A percentile compares a stretch with the other conserved stretches of the same genome.
These are phyloP conservation scores for Chlamydotis undulata DNA, from an alignment of 2,113 vertebrate genomes.

Conservation along the genomic window DNA sequence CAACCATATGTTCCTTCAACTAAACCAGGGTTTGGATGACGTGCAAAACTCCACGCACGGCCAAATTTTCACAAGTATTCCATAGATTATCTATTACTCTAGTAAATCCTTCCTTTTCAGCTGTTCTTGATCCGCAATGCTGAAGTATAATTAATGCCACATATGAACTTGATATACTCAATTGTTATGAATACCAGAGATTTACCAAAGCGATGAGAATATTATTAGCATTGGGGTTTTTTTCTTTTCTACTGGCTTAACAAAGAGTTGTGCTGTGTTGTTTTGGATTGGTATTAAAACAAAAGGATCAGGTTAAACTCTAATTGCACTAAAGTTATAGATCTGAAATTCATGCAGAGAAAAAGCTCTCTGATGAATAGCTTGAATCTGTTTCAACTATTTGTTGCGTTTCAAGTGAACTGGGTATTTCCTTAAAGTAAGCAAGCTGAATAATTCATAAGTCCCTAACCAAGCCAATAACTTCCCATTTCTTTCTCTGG, in stretches of 20 bases:
- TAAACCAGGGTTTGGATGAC: not conserved
- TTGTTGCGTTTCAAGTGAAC: constrained; percentile 25
- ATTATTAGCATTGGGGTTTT: not conserved
- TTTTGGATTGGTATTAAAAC: constrained; percentile 31
- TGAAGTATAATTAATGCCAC: constrained; percentile 37
- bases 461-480: constrained; percentile 24
- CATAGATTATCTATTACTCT: not conserved
- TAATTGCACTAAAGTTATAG: constrained; percentile 45
- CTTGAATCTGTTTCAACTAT: constrained; percentile 58
- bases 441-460: constrained; percentile 36
- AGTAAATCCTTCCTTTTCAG: constrained; percentile 12
- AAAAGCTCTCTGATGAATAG: not conserved
- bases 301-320: constrained; percentile 44
- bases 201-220: not conserved
- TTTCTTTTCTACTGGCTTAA: not conserved
- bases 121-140: not conserved
- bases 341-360: not conserved
- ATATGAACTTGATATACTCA: constrained; percentile 28
- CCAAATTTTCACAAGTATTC: constrained; percentile 29
- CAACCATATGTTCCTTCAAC: not conserved
- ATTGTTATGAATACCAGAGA: constrained; percentile 51
- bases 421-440: constrained; percentile 56
- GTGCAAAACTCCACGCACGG: not conserved
- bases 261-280: not conserved
- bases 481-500: constrained; percentile 30